These are phyloP conservation scores for Maniola hyperantus DNA, from an alignment of 2,888 invertebrate genomes.

Conservation along the genomic window DNA sequence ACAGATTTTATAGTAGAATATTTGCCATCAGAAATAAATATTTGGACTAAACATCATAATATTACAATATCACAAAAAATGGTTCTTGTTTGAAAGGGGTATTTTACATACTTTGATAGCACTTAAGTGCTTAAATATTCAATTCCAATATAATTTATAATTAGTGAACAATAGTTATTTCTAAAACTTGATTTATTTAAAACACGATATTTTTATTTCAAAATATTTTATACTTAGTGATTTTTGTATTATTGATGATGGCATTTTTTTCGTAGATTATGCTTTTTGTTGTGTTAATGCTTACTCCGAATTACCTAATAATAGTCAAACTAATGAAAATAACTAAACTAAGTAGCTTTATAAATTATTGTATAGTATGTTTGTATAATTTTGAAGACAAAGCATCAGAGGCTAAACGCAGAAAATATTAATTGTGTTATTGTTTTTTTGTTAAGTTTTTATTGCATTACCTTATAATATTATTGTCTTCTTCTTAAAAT, in stretches of 20 bases:
- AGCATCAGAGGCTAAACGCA: slow-evolving; percentile 70
- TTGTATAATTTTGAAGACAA: slow-evolving; percentile 64
- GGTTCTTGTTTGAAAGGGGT: too few relatives aligned
- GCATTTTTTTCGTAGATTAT: not conserved
- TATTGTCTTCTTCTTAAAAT: not conserved
- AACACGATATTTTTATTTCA: too few relatives aligned
- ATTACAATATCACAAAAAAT: too few relatives aligned
- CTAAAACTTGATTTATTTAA: too few relatives aligned
- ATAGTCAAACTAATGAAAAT: slow-evolving; percentile 65
- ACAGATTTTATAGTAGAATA: not conserved
- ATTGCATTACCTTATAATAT: not conserved
- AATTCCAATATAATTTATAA: too few relatives aligned
- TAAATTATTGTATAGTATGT: slow-evolving; percentile 53
- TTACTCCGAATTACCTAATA: slow-evolving; percentile 77
- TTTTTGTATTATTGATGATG: not conserved
- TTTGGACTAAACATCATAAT: not conserved
- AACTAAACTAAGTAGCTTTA: slow-evolving; percentile 58
- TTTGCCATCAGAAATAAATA: not conserved
- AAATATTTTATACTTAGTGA: too few relatives aligned
- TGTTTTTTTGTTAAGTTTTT: slow-evolving; percentile 11
- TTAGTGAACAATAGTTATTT: too few relatives aligned
- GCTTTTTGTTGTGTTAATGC: slow-evolving; percentile 51
- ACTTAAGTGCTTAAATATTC: too few relatives aligned
- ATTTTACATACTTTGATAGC: too few relatives aligned
- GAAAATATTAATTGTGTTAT: not conserved